phyloP scores from a whole-genome alignment of 1,140 invertebrate genomes.

The Drosophila kohkoa region DNA sequence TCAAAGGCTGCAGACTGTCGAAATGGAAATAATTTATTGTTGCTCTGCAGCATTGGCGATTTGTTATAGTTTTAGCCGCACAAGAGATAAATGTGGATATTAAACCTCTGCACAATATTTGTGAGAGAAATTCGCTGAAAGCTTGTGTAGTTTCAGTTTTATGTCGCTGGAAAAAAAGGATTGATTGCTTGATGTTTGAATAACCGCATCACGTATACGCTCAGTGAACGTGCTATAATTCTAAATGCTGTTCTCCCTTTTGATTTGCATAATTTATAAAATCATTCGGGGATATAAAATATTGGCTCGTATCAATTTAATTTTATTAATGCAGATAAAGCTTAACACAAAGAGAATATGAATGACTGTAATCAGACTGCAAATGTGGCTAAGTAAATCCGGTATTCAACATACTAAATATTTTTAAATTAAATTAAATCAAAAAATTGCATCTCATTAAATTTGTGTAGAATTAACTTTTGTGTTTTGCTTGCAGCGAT shows the following conservation, averaged over 20 bases:
- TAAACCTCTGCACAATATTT: constrained; percentile 13
- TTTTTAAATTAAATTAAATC: background rate
- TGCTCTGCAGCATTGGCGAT: background rate
- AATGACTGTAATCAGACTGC: constrained; percentile 4
- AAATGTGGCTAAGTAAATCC: background rate
- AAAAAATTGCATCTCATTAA: background rate
- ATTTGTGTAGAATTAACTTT: background rate
- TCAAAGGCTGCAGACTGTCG: background rate
- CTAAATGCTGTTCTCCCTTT: constrained; percentile 17
- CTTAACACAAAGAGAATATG: constrained; percentile 5
- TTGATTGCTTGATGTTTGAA: constrained; percentile 6
- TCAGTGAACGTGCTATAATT: constrained; percentile 22
- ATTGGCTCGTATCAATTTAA: constrained; percentile 19
- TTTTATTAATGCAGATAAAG: constrained; percentile 29
- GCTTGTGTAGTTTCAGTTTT: constrained; percentile 6
- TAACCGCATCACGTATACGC: constrained; percentile 26
- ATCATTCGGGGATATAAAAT: constrained; percentile 10
- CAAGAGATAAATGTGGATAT: constrained; percentile 11
- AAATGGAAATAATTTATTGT: constrained; percentile 22
- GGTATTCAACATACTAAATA: background rate
- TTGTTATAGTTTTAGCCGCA: constrained; percentile 7
- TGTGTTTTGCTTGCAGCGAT: background rate
- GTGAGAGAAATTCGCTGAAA: background rate
- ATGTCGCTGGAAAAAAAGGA: background rate
- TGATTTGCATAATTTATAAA: constrained; percentile 27